Base-by-base conservation (phyloP, 2,113 vertebrate species). In the Oriolus oriolus region DNA sequence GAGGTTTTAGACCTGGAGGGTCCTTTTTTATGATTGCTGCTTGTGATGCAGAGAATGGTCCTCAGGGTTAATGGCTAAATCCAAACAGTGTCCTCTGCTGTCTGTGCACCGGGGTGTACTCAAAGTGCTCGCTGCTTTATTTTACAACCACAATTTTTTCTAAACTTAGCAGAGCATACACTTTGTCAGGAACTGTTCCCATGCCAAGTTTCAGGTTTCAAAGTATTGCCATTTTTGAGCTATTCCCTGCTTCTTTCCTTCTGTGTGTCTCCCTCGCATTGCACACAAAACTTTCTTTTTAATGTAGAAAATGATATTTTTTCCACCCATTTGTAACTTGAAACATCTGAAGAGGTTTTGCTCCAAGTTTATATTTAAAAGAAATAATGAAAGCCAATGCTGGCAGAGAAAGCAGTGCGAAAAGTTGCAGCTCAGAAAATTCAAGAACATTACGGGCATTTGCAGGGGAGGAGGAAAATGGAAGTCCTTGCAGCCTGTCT, bases 311-410 rank as follows among this genome's bases (percentile, higher is more conserved):
- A 90, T 50, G 20, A 3, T 85, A 77, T 96, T 84, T 93, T 96
- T 95, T 87, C 93, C 92, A 95, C 88, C 71, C 66, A 47, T 93
- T 95, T 11, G 9, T 97, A 96, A 96, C 92, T 93, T 92, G 73
- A 96, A 95, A 94, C 95, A 93, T 93, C 93, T 93, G 93, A 96
- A 79, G 37, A 83, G 89, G 27, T 93, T 97, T 94, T 84, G 47
- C 81, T 95, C 90, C 89, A 95, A 94, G 95, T 94, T 94, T 97
- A 95, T 96, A 94, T 96, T 90, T 95, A 94, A 96, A 96, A 93
- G 81, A 94, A 96, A 93, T 87, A 95, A 94, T 54, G 95, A 92
- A 96, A 95, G 88, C 93, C 90, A 96, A 96, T 30, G 30, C 88
- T 96, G 96, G 95, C 97, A 96, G 73, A 70, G 74, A 94, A 87